These are phyloP conservation scores for Perca schrenkii DNA, from an alignment of 2,113 vertebrate genomes.

Conservation along the genomic window DNA sequence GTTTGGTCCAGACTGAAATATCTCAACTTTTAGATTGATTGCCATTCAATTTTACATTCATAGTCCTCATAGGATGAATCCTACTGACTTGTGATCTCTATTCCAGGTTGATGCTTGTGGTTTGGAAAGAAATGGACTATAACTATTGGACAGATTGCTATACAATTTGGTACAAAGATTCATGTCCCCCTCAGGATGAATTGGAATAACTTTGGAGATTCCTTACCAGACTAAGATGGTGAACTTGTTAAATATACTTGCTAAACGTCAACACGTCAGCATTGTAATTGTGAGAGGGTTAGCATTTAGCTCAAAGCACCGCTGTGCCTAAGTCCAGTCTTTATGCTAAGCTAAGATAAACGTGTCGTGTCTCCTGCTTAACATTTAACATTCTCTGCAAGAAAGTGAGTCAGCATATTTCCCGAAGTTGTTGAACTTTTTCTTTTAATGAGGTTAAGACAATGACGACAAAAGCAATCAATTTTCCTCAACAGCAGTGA, in stretches of 20 bases:
- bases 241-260: neutral
- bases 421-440: slow-evolving; percentile 34
- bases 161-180: too few relatives aligned
- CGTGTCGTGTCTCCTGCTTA: neutral
- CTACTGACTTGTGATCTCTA: too few relatives aligned
- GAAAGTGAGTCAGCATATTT: slow-evolving; percentile 7
- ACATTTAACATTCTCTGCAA: neutral
- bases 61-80: too few relatives aligned
- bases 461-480: slow-evolving; percentile 7
- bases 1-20: too few relatives aligned
- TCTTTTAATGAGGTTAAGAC: slow-evolving; percentile 19
- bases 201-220: too few relatives aligned
- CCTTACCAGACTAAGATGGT: neutral
- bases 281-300: neutral
- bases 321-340: neutral
- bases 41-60: too few relatives aligned
- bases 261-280: neutral
- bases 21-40: too few relatives aligned
- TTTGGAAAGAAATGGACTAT: too few relatives aligned
- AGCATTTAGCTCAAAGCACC: neutral
- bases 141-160: too few relatives aligned
- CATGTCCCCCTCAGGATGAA: too few relatives aligned
- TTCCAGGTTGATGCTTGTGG: too few relatives aligned
- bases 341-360: slow-evolving; percentile 24
- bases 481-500: slow-evolving; percentile 29